Evolutionary conservation across 2,888 invertebrate species (phyloP), one percentile per base, ranked within the genome.

Genomic region (Folsomia manolachei): DNA sequence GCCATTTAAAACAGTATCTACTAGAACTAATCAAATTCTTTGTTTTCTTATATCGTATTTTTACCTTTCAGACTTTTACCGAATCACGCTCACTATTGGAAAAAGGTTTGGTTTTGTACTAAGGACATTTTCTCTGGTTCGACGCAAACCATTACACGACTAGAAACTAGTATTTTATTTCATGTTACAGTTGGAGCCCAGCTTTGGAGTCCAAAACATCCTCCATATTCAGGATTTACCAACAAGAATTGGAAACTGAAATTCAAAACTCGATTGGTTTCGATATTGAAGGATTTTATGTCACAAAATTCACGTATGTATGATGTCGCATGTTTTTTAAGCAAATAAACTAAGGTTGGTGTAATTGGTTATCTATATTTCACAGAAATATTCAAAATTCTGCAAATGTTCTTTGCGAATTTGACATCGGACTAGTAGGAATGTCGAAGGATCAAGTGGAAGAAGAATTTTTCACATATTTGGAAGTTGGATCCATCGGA

Each of bases 131-230:
- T n/a, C n/a, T n/a, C n/a, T n/a, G n/a, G n/a, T n/a, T n/a, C n/a
- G n/a, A n/a, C n/a, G n/a, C n/a, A n/a, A n/a, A n/a, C n/a, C n/a
- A n/a, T n/a, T n/a, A n/a, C n/a, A n/a, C n/a, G n/a, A n/a, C n/a
- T n/a, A n/a, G n/a, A n/a, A n/a, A n/a, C n/a, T n/a, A n/a, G n/a
- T n/a, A n/a, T n/a, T n/a, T n/a, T n/a, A n/a, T n/a, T n/a, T n/a
- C n/a, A n/a, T n/a, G n/a, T n/a, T n/a, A n/a, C n/a, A n/a, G 73
- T 21, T 80, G 80, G 80, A 79, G 76, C 61, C 79, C 79, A 1
- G 75, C 76, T 1, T 67, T 80, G 24, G 75, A 75, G 62, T 66
- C 72, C 0, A 70, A 68, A 1, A 67, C 71, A 4, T 75, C 77
- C 0, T 61, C 75, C 11, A 70, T 74, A 21, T 80, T 78, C 63